Percentiles rank a stretch among this genome's conserved stretches.
Evolutionary conservation across 2,113 vertebrate genomes (phyloP).

Genomic region (Himantopus leucocephalus): DNA sequence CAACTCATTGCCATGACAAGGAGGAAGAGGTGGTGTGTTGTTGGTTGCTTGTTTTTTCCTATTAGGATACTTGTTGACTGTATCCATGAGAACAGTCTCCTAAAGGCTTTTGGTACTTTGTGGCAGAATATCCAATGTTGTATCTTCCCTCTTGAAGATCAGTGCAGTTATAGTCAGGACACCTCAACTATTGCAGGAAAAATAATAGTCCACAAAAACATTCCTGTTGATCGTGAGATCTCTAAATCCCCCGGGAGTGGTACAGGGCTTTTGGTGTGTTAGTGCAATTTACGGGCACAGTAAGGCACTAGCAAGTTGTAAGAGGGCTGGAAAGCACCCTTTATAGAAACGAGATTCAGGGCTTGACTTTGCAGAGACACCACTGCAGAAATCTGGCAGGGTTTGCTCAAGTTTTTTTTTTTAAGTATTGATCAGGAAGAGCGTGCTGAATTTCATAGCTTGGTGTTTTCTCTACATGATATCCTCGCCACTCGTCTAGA

Average conservation of each 20-base stretch:
- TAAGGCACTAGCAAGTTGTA: neutral
- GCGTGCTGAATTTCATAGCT: neutral
- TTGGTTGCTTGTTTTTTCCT: neutral
- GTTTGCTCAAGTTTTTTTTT: neutral
- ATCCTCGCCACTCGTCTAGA: neutral
- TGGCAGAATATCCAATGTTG: neutral
- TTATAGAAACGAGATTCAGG: neutral
- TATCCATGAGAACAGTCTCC: neutral
- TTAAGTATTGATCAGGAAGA: neutral
- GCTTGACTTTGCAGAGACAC: neutral
- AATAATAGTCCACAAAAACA: neutral
- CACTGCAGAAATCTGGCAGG: neutral
- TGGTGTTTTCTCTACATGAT: neutral
- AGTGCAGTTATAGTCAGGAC: neutral
- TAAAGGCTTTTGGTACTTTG: neutral
- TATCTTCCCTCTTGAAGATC: neutral
- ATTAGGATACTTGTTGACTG: neutral
- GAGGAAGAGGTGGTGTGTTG: neutral
- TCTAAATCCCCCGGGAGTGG: neutral
- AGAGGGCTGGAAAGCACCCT: neutral
- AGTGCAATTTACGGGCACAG: neutral
- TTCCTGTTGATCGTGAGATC: neutral
- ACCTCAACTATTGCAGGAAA: neutral
- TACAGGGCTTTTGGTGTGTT: neutral
- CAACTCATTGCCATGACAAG: neutral